Conservation (phyloP, 2,888 invertebrate genomes). For the Epistrophe eligans region DNA sequence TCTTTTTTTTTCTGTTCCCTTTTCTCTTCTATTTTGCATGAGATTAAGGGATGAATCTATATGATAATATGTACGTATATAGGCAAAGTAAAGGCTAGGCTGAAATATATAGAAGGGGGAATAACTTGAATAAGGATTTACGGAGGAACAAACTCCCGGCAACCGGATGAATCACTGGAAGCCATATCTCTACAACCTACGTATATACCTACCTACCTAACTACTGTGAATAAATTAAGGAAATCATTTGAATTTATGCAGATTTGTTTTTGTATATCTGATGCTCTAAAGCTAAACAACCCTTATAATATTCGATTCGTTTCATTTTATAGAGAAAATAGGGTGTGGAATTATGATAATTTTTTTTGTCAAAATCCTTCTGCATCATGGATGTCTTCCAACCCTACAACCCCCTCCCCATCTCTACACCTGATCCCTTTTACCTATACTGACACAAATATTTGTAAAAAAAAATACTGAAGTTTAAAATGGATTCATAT, state of each 20-base stretch:
- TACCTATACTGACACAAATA: constrained; percentile 41
- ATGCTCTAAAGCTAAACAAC: constrained; percentile 10
- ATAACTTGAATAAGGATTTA: constrained; percentile 5
- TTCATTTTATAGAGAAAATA: not conserved
- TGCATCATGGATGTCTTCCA: not conserved
- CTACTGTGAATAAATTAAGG: constrained; percentile 68
- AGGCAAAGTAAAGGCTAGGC: constrained; percentile 37
- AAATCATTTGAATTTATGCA: constrained; percentile 72
- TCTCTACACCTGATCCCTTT: constrained; percentile 36
- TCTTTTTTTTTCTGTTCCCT: not conserved
- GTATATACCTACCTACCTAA: too few species aligned
- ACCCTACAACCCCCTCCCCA: too few species aligned
- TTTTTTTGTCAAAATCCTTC: not conserved
- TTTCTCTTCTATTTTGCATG: constrained; percentile 69
- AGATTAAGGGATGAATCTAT: constrained; percentile 71
- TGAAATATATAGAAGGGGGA: not conserved
- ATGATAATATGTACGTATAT: constrained; percentile 40
- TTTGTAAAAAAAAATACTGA: constrained; percentile 47
- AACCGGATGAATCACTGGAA: constrained; percentile 68
- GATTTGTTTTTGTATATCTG: constrained; percentile 31
- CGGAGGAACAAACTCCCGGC: constrained; percentile 1
- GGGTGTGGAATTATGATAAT: constrained; percentile 41
- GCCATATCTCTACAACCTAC: too few species aligned
- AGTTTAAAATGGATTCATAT: constrained; percentile 74
- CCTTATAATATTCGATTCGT: constrained; percentile 10